Conservation (phyloP, 2,113 vertebrate genomes). For the Ailuropoda melanoleuca region DNA sequence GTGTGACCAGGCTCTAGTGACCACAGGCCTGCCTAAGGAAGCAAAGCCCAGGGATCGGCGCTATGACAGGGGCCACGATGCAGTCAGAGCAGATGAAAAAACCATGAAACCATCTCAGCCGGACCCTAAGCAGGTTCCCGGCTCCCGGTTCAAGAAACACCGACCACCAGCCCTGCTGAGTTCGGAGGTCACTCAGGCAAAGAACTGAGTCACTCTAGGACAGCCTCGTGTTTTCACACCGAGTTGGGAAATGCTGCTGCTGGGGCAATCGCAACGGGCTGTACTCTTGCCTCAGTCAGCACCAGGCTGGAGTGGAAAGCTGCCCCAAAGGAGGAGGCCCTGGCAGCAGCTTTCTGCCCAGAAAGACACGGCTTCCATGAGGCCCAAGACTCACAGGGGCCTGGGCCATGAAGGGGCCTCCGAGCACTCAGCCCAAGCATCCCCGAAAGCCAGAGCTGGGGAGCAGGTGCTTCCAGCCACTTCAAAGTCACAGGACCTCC, state of each 20-base stretch:
- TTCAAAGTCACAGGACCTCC: not conserved
- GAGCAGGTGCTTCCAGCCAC: not conserved
- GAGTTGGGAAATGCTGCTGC: slow-evolving; percentile 65
- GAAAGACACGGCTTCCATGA: not conserved
- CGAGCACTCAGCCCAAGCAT: not conserved
- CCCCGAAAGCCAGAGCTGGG: not conserved
- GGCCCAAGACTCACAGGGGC: not conserved
- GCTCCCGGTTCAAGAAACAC: not conserved
- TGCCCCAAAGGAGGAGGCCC: not conserved
- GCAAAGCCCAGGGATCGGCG: not conserved
- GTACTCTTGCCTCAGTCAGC: slow-evolving; percentile 58
- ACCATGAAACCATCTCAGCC: not conserved
- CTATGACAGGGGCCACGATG: not conserved
- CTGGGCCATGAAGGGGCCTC: not conserved
- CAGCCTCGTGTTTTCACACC: not conserved
- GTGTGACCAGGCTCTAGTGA: not conserved
- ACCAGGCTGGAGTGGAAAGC: not conserved
- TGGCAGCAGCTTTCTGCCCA: not conserved
- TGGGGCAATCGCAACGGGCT: slow-evolving; percentile 69
- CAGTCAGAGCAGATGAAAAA: not conserved
- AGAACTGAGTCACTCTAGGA: not conserved
- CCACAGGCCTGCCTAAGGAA: not conserved
- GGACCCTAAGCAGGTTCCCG: not conserved
- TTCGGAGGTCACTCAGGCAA: not conserved
- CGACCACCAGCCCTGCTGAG: not conserved